Evolutionary conservation across 2,113 vertebrate species (phyloP), one percentile per base, ranked within the genome.

Genomic region (Nesogale talazaci): DNA sequence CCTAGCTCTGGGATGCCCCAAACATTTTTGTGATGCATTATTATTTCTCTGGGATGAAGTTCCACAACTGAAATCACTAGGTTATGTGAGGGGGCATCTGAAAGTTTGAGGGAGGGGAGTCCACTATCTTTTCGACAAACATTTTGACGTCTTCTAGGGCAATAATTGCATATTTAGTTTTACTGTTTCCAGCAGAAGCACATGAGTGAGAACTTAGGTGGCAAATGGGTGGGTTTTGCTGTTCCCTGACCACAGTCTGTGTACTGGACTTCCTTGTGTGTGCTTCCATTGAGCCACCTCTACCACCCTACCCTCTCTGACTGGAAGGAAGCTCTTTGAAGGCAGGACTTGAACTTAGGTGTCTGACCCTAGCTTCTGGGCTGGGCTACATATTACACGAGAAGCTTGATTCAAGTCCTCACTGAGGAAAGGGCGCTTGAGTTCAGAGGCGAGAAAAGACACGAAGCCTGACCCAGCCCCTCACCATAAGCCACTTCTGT

Each of bases 361-460:
- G 8, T 76, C 57, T 94, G 81, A 36, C 31, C 89, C 16, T 38
- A 27, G 17, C 20, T 86, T 19, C 63, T 3, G 22, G 36, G 27
- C 61, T 36, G 19, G 74, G 57, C 40, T 36, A 11, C 4, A 34
- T 79, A 34, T 79, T 36, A 4, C 3, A 31, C 12, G 25, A 91
- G 20, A 36, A 25, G 46, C 80, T 88, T 88, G 2, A 70, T 77
- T 76, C 46, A 67, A n/a, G 12, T 83, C 34, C 9, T 74, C 46
- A 15, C 46, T 75, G 57, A 40, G 34, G 3, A 81, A 79, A 83
- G 19, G 59, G 27, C 59, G 15, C 15, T 77, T 78, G 46, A 52
- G n/a, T 92, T 84, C 77, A 86, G 38, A 27, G 88, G 31, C 80
- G 34, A 83, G 86, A 77, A 86, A 88, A 86, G 38, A 34, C 42